Evolutionary conservation across 2,888 invertebrate genomes (phyloP), one percentile per base, ranked within the genome.

Genomic region (Octonoba sinensis): DNA sequence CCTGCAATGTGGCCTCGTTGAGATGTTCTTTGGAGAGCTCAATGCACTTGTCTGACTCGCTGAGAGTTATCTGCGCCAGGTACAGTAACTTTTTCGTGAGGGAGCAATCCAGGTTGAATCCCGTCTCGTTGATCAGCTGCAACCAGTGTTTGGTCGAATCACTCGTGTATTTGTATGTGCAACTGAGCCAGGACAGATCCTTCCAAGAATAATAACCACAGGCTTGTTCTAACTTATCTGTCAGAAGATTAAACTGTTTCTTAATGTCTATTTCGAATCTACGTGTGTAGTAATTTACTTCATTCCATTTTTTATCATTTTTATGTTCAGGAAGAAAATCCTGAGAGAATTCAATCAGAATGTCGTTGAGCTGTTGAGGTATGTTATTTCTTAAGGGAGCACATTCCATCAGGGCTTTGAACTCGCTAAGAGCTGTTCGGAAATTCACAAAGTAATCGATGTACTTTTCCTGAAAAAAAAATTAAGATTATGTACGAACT

Each of bases 321-420:
- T 69, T 79, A 8, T 60, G 3, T 13, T n/a, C 64, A 11, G 8
- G 22, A 2, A 20, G 6, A 27, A 27, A 27, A 27, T 2, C 27
- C 27, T 3, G 27, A 2, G 27, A 27, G 27, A 27, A 27, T 27
- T 27, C 27, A 2, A 27, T 27, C 27, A 27, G 27, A 3, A 27
- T 27, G 3, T 27, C 3, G 6, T 27, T 27, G 27, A 27, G 27
- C 2, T 27, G 2, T 3, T 27, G 3, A 27, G 27, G 27, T 27
- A 27, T 27, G 27, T 2, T 27, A 6, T 27, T 27, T 27, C 6
- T 27, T 2, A 6, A 27, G 27, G 79, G 79, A 22, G 79, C 73
- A 62, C 79, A 73, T 11, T 73, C 36, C 44, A 79, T 60, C 8
- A 79, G n/a, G 1, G 62, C 27, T 49, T 67, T 64, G 62, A 79